A percentile compares a stretch with the other conserved stretches of the same genome.
phyloP scores from a whole-genome alignment of 2,797 vertebrate genomes.

The Hapalemur alaotrensis region DNA sequence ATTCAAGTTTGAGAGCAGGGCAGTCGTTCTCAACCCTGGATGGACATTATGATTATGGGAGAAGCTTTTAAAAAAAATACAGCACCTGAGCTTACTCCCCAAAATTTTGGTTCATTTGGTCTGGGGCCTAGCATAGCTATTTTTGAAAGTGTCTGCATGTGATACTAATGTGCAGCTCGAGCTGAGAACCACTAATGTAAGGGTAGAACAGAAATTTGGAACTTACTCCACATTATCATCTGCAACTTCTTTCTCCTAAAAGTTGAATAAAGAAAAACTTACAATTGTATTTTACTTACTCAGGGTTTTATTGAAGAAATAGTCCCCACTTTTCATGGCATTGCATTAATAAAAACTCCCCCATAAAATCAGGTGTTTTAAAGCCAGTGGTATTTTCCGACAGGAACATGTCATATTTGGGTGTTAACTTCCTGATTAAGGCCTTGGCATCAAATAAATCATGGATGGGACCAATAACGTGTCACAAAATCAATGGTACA shows the following conservation, averaged over 20 bases:
- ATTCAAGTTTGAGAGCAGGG: background rate
- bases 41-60: background rate
- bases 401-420: constrained; percentile 14
- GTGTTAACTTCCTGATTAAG: constrained; percentile 39
- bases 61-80: background rate
- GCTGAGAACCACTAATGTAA: background rate
- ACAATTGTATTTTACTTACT: background rate
- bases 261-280: background rate
- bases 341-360: background rate
- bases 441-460: constrained; percentile 26
- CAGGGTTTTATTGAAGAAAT: background rate
- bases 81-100: background rate
- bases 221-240: background rate
- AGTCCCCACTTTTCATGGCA: background rate
- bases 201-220: background rate
- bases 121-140: background rate
- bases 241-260: constrained; percentile 19
- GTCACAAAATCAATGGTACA: constrained; percentile 13
- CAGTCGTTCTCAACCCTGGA: background rate
- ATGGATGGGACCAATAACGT: constrained; percentile 6
- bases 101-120: background rate
- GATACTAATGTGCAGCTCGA: background rate
- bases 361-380: background rate
- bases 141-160: background rate
- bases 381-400: constrained; percentile 27